phyloP scores from a whole-genome alignment of 2,113 vertebrate species.

The Sitta europaea region DNA sequence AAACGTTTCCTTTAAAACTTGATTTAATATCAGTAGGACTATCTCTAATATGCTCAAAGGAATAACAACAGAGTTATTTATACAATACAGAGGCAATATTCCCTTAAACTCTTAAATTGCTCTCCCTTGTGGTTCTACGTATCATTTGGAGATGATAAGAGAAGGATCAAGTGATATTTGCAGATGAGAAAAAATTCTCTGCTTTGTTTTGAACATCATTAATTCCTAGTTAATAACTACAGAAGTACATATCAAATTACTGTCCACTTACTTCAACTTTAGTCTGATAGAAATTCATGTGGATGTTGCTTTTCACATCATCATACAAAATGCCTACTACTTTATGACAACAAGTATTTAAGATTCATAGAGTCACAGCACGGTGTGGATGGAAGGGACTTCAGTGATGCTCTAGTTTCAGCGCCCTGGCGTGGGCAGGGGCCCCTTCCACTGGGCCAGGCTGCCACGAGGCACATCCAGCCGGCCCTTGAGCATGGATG shows the following conservation, averaged over 20 bases:
- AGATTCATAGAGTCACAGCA: not conserved
- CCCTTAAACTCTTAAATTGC: not conserved
- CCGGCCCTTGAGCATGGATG: not conserved
- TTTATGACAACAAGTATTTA: not conserved
- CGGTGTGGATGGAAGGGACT: not conserved
- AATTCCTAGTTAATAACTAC: not conserved
- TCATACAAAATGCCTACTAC: not conserved
- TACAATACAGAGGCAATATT: not conserved
- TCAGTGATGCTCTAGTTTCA: no score
- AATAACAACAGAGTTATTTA: not conserved
- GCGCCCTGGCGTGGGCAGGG: not conserved
- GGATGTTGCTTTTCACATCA: not conserved
- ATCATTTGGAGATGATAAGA: not conserved
- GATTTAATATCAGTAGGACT: not conserved
- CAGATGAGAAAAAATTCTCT: not conserved
- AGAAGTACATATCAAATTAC: not conserved
- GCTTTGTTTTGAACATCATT: not conserved
- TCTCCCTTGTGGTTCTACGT: not conserved
- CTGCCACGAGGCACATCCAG: no score
- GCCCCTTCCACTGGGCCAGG: not conserved
- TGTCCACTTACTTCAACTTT: not conserved
- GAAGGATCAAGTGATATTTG: not conserved
- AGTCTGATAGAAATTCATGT: not conserved
- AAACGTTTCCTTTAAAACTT: not conserved
- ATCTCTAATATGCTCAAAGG: not conserved